phyloP scores from a whole-genome alignment of 2,797 vertebrate genomes.

The Cirrhinus molitorella region DNA sequence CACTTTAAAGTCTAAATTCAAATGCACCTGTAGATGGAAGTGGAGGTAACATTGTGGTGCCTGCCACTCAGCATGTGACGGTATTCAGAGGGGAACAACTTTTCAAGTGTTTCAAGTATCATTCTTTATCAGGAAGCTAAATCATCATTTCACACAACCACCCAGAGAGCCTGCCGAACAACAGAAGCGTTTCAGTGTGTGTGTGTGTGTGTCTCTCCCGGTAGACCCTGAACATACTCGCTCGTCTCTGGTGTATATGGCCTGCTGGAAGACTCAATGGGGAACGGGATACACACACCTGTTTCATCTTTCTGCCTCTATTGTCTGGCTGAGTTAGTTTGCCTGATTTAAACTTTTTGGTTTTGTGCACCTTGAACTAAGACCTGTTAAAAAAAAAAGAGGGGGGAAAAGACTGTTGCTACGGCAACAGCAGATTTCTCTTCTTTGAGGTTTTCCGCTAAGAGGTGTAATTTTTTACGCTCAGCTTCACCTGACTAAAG shows the following conservation, averaged over 20 bases:
- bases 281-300: slow-evolving; percentile 21
- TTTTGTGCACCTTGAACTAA: slow-evolving; percentile 48
- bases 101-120: slow-evolving; percentile 43
- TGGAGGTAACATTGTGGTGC: not conserved
- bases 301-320: slow-evolving; percentile 42
- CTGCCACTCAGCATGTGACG: slow-evolving; percentile 18
- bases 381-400: not conserved
- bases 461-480: slow-evolving; percentile 19
- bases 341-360: slow-evolving; percentile 48
- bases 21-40: slow-evolving; percentile 2
- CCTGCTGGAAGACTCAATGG: slow-evolving; percentile 36
- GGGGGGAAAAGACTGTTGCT: slow-evolving; percentile 22
- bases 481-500: slow-evolving; percentile 35
- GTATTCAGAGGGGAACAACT: slow-evolving; percentile 36
- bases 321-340: slow-evolving; percentile 39
- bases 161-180: slow-evolving; percentile 36
- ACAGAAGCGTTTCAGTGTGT: slow-evolving; percentile 15
- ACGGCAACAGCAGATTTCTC: slow-evolving; percentile 37
- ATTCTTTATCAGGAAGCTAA: slow-evolving; percentile 51
- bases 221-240: slow-evolving; percentile 35
- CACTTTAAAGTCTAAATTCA: slow-evolving; percentile 26
- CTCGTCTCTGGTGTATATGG: slow-evolving; percentile 33
- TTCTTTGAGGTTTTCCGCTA: not conserved
- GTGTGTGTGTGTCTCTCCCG: slow-evolving; percentile 31
- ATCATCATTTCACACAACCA: slow-evolving; percentile 54